Evolutionary conservation across 2,888 invertebrate genomes (phyloP).

Genomic region (Rambutsinella grinnellia): DNA sequence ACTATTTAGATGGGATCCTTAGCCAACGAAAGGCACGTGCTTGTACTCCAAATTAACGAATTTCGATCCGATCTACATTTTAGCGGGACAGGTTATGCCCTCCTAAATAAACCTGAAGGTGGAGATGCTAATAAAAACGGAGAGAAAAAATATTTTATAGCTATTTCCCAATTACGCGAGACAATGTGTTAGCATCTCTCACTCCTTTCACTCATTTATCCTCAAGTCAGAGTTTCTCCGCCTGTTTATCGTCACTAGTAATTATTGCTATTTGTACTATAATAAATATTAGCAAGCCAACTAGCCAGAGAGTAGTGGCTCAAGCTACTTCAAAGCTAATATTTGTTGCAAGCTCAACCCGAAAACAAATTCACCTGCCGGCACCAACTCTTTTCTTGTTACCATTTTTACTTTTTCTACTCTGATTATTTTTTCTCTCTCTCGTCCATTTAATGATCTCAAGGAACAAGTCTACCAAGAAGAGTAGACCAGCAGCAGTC

Average conservation of each 20-base stretch:
- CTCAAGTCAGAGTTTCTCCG: neutral
- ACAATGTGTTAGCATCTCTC: too few relatives aligned
- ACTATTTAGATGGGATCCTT: neutral
- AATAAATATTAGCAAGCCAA: neutral
- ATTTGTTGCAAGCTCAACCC: neutral
- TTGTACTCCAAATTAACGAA: neutral
- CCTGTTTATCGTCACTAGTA: neutral
- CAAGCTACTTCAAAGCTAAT: slow-evolving; percentile 12
- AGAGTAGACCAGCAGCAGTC: slow-evolving; percentile 1
- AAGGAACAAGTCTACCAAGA: slow-evolving; percentile 36
- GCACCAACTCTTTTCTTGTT: slow-evolving; percentile 46
- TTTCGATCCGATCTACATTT: neutral
- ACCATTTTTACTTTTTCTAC: slow-evolving; percentile 29
- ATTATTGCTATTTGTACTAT: neutral
- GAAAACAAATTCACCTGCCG: slow-evolving; percentile 30
- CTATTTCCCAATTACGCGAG: too few relatives aligned
- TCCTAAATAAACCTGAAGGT: too few relatives aligned
- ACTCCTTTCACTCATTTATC: neutral
- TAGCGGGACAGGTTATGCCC: too few relatives aligned
- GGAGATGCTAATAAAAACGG: too few relatives aligned
- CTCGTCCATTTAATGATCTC: slow-evolving; percentile 52
- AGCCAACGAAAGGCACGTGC: slow-evolving; percentile 36
- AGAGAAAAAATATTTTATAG: too few relatives aligned
- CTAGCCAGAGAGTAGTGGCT: neutral
- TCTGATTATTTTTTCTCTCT: slow-evolving; percentile 32